Conservation (phyloP, 2,113 vertebrate genomes). For the Circaetus cinerascens region DNA sequence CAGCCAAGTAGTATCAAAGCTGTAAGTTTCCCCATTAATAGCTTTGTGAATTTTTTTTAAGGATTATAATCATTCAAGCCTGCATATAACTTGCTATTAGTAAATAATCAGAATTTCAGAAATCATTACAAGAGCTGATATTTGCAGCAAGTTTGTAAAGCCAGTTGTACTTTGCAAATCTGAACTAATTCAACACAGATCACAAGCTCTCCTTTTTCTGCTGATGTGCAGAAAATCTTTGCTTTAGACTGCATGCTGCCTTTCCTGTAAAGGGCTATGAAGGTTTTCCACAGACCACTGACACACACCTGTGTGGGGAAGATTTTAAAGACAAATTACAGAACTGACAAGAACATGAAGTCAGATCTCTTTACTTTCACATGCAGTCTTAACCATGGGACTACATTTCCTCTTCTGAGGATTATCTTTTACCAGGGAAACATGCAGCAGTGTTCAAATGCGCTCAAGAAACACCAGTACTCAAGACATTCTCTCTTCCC, state of each 20-base stretch:
- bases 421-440: background rate
- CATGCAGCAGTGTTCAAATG: background rate
- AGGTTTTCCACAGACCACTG: background rate
- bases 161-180: background rate
- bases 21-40: background rate
- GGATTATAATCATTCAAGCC: background rate
- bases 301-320: background rate
- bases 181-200: background rate
- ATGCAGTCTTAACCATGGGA: background rate
- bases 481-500: background rate
- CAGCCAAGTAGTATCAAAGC: background rate
- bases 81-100: background rate
- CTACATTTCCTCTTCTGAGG: background rate
- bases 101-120: background rate
- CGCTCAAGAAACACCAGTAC: background rate
- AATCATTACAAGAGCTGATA: background rate
- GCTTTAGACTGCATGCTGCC: background rate
- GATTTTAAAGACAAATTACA: background rate
- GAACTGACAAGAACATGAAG: background rate
- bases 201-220: slow-evolving; percentile 6
- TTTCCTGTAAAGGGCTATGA: background rate
- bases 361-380: background rate
- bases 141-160: background rate
- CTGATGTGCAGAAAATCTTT: background rate
- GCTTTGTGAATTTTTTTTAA: background rate